Percentiles rank a stretch among this genome's conserved stretches.
phyloP scores from a whole-genome alignment of 2,113 vertebrate genomes.

The Lates calcarifer region DNA sequence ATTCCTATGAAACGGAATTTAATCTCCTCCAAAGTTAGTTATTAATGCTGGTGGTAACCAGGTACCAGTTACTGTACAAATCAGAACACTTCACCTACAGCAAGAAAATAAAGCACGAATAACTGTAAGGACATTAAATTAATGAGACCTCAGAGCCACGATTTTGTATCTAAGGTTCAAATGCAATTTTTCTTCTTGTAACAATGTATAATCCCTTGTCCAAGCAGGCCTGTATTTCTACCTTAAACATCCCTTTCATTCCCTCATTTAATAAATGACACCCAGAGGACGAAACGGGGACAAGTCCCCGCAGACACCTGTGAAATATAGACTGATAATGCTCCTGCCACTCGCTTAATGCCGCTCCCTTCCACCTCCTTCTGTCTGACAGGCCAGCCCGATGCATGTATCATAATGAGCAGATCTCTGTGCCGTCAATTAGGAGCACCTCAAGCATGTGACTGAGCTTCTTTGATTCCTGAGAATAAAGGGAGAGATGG shows the following conservation, averaged over 20 bases:
- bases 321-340: slow-evolving; percentile 79
- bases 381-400: slow-evolving; percentile 61
- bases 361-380: slow-evolving; percentile 51
- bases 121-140: slow-evolving; percentile 40
- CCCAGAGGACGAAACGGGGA: slow-evolving; percentile 77
- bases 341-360: slow-evolving; percentile 60
- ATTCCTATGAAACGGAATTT: slow-evolving; percentile 1
- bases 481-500: slow-evolving; percentile 40
- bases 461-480: slow-evolving; percentile 46
- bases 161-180: slow-evolving; percentile 41
- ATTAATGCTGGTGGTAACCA: neutral
- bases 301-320: slow-evolving; percentile 69
- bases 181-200: slow-evolving; percentile 59
- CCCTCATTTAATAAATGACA: slow-evolving; percentile 77
- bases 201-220: slow-evolving; percentile 57
- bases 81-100: neutral
- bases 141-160: slow-evolving; percentile 38
- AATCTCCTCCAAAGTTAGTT: neutral
- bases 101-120: slow-evolving; percentile 44
- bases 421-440: slow-evolving; percentile 63
- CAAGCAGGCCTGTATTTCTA: slow-evolving; percentile 44
- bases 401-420: slow-evolving; percentile 74
- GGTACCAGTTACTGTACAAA: neutral
- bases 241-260: slow-evolving; percentile 71
- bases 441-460: slow-evolving; percentile 56